Evolutionary conservation across 1,140 invertebrate species (phyloP).

Genomic region (Macrocentrus cingulum): DNA sequence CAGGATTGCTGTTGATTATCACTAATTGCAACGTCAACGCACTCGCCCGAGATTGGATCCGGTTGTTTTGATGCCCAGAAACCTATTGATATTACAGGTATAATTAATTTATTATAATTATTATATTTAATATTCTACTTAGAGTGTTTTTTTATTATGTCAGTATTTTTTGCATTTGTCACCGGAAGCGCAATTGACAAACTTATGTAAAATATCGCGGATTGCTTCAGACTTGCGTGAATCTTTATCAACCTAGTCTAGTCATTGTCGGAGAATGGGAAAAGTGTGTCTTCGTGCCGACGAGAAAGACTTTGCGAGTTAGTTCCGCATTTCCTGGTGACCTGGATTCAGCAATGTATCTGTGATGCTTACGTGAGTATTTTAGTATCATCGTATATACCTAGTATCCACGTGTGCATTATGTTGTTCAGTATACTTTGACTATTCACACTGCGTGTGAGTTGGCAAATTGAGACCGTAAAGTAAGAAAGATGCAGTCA

Average conservation of each 20-base stretch:
- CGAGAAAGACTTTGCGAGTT: constrained; percentile 21
- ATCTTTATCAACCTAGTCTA: constrained; percentile 36
- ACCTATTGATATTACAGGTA: constrained; percentile 57
- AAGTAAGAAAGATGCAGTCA: constrained; percentile 20
- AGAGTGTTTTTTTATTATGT: neutral
- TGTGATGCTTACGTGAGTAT: too few relatives aligned
- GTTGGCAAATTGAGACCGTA: constrained; percentile 20
- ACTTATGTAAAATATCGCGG: constrained; percentile 22
- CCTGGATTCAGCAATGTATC: constrained; percentile 40
- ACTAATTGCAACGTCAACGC: constrained; percentile 78
- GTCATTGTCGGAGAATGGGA: constrained; percentile 42
- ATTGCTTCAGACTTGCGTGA: constrained; percentile 36
- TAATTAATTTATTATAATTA: neutral
- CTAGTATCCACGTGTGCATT: too few relatives aligned
- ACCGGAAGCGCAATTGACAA: neutral
- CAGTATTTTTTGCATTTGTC: neutral
- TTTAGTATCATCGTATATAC: neutral
- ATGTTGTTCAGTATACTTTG: neutral
- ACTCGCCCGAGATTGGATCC: constrained; percentile 81
- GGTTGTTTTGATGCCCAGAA: constrained; percentile 89
- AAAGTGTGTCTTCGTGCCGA: constrained; percentile 57
- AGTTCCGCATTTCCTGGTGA: constrained; percentile 55
- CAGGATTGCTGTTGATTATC: constrained; percentile 81
- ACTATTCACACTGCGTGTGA: neutral
- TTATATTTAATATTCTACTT: too few relatives aligned